Evolutionary conservation across 35 echinoderm and acorn worm species (phyloP).

Genomic region (Amphiura filiformis): DNA sequence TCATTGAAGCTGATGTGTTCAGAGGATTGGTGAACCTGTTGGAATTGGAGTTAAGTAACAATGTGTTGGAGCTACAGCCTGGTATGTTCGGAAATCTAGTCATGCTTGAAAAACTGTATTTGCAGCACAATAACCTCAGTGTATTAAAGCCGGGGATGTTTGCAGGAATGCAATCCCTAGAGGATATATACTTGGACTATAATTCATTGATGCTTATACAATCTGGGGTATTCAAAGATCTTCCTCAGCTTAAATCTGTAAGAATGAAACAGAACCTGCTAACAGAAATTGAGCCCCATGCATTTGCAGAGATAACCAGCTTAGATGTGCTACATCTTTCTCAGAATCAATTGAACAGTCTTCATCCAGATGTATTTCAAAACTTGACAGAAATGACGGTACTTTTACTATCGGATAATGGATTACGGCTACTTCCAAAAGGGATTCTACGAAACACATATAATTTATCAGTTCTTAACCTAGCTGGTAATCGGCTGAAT

Average conservation of each 20-base stretch:
- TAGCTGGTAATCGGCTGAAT: neutral
- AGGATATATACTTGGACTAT: neutral
- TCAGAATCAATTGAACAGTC: too few species aligned
- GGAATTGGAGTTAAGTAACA: neutral
- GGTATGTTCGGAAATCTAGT: neutral
- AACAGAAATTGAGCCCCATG: neutral
- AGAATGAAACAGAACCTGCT: neutral
- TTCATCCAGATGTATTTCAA: too few species aligned
- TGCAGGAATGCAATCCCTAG: neutral
- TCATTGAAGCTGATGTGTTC: neutral
- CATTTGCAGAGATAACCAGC: neutral
- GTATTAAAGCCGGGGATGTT: neutral
- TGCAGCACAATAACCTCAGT: neutral
- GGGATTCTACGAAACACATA: neutral
- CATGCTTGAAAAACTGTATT: neutral
- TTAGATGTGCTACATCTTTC: too few species aligned
- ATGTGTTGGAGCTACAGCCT: neutral
- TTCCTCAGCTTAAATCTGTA: too few species aligned
- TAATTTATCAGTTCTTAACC: neutral
- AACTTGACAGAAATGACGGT: too few species aligned
- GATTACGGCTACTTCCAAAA: neutral
- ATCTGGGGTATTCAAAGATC: too few species aligned
- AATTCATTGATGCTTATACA: too few species aligned
- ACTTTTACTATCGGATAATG: too few species aligned
- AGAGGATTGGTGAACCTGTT: neutral